Evolutionary conservation across 2,797 vertebrate species (phyloP), one percentile per base, ranked within the genome.

Genomic region (Poeciliopsis turneri): DNA sequence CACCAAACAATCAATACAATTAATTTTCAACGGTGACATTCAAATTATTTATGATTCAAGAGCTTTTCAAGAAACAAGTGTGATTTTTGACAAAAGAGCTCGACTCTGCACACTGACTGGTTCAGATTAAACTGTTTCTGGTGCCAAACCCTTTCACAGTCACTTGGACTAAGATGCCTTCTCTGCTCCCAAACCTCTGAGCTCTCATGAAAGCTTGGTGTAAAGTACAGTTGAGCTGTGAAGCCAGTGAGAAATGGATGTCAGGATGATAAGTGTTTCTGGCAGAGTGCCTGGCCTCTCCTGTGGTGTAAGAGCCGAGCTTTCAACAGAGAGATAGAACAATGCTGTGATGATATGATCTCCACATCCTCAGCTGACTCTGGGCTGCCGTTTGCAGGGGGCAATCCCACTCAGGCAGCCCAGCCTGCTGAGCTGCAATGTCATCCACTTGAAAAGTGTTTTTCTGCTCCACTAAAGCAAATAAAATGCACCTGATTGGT

Each of bases 231-330:
- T 82, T 84, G 89, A 94, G 89, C 84, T 86, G 88, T 87, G 86
- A 92, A 86, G 86, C 80, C 68, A 28, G 77, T 87, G 83, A 88
- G 87, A 86, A 88, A 86, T 43, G 45, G 86, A 89, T 90, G 87
- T 91, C 86, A 88, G 83, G 88, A 86, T 76, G 92, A 78, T 88
- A 86, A 92, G 88, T 90, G 90, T 87, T 93, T 86, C 86, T 93
- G 93, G 89, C 90, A 85, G 82, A 82, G 75, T 90, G 92, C 92
- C 90, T 77, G 69, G 79, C 77, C 84, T 76, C 86, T 90, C 81
- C 79, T 87, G 90, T 80, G 85, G 80, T 92, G 83, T 78, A 23
- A 88, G 84, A 87, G 87, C 59, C 72, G 15, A 9, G 68, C 79
- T 88, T 87, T 89, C 80, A 88, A 73, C 39, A 55, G 78, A 51